phyloP scores from a whole-genome alignment of 2,888 invertebrate genomes.

The Clivina fossor region DNA sequence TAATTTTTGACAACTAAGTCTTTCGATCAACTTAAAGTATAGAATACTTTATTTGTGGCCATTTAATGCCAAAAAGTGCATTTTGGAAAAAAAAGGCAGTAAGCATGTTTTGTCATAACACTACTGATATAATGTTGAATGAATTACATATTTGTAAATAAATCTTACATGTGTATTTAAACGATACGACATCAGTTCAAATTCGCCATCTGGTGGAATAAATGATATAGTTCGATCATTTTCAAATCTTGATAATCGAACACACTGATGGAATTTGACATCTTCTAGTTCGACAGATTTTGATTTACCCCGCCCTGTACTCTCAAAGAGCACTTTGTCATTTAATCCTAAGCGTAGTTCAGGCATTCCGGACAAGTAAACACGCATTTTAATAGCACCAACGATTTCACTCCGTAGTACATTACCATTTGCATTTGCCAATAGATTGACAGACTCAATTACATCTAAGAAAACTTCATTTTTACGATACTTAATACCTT shows the following conservation, averaged over 20 bases:
- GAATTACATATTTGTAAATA: no score
- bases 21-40: background rate
- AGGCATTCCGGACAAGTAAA: constrained; percentile 98
- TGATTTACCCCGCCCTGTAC: constrained; percentile 94
- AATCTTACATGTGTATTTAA: constrained; percentile 87
- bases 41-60: no score
- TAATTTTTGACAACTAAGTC: no score
- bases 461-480: constrained; percentile 99
- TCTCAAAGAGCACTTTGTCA: constrained; percentile 97
- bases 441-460: constrained; percentile 94
- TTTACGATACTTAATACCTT: constrained; percentile 97
- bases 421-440: constrained; percentile 96
- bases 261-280: constrained; percentile 99
- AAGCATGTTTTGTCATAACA: constrained; percentile 4
- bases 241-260: constrained; percentile 93
- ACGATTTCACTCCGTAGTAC: constrained; percentile 97
- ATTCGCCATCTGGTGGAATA: constrained; percentile 98
- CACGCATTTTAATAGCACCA: constrained; percentile 98
- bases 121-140: constrained; percentile 10
- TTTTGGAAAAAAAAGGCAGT: no score
- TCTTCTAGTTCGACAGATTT: constrained; percentile 98
- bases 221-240: constrained; percentile 98
- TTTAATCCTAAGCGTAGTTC: constrained; percentile 94
- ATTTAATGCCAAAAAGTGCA: no score
- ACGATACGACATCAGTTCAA: constrained; percentile 97